Base-by-base conservation (phyloP, 2,888 invertebrate genomes). In the Cerceris rybyensis region DNA sequence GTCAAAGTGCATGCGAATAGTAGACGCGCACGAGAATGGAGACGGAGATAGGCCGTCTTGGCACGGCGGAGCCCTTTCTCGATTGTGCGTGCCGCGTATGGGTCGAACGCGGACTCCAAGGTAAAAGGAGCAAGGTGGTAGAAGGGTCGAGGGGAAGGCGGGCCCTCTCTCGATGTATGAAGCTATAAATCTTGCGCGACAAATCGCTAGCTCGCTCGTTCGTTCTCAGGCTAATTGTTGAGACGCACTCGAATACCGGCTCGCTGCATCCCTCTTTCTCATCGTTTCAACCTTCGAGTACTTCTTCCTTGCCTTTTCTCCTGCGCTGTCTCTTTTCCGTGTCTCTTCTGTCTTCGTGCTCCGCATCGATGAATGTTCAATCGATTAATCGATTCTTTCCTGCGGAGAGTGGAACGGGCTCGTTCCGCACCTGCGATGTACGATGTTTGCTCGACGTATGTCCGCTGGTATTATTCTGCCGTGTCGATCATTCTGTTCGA, bases 201-300 rank as follows among this genome's bases (percentile, higher is more conserved):
- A 90, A 90, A 90, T 90, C 84, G 88, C 85, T 82, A 85, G 83
- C 86, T 87, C 80, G 85, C 80, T 85, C 84, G 83, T 87, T 84
- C 83, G 85, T 88, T 89, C 89, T 84, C 87, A 86, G 84, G 88
- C 89, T 90, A 90, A 90, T 90, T 90, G 89, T 90, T 88, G 83
- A 83, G 86, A 89, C 84, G 85, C 80, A 81, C 81, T 85, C 83
- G 86, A 86, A 87, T 88, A 86, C 87, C 82, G 75, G 65, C 72
- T 55, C 43, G 59, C 58, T 55, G 70, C 74, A 39, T 66, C 75
- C 66, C 58, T 50, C 63, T 64, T 41, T 46, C 46, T 13, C 41
- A 8, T 6, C 41, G 41, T 39, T 42, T 16, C 7, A 13, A 14
- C 42, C 42, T 11, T 41, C 55, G 55, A 39, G 28, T 4, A 28